These are phyloP conservation scores for Agriopis aurantiaria DNA, from an alignment of 2,888 invertebrate species.

Conservation along the genomic window DNA sequence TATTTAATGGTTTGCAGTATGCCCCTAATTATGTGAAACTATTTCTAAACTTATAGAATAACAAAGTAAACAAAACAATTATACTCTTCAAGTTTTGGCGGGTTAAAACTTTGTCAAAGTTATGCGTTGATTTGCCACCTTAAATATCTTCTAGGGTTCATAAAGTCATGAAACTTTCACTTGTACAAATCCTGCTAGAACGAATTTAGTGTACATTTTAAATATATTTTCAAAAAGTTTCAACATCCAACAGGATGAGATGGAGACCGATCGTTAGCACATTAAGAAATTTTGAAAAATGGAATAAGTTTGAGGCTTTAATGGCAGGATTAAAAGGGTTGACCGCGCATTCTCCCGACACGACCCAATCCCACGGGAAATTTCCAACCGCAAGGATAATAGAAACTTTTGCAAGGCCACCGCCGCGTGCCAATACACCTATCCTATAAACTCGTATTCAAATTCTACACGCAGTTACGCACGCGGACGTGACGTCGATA, in stretches of 20 bases:
- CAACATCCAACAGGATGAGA: background rate
- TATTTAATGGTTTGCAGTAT: too few relatives aligned
- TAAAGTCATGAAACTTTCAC: too few relatives aligned
- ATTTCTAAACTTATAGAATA: too few relatives aligned
- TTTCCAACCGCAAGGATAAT: slow-evolving; percentile 46
- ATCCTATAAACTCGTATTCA: slow-evolving; percentile 55
- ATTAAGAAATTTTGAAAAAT: slow-evolving; percentile 31
- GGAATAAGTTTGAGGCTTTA: slow-evolving; percentile 32
- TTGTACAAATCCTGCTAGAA: too few relatives aligned
- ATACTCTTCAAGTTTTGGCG: too few relatives aligned
- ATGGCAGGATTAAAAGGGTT: slow-evolving; percentile 41
- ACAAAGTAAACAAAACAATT: too few relatives aligned
- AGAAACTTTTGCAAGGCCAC: slow-evolving; percentile 49
- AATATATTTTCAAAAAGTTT: background rate
- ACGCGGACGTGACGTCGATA: slow-evolving; percentile 52
- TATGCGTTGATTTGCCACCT: too few relatives aligned
- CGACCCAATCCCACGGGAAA: slow-evolving; percentile 40
- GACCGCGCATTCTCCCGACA: slow-evolving; percentile 37
- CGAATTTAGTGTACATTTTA: too few relatives aligned
- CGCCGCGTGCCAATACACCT: slow-evolving; percentile 43
- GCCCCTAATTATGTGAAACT: too few relatives aligned
- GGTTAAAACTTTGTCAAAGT: too few relatives aligned
- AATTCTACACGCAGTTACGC: slow-evolving; percentile 62
- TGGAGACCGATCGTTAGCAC: slow-evolving; percentile 20
- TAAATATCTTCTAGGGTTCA: too few relatives aligned